Conservation (phyloP, 2,888 invertebrate genomes). For the Diachrysia chrysitis region DNA sequence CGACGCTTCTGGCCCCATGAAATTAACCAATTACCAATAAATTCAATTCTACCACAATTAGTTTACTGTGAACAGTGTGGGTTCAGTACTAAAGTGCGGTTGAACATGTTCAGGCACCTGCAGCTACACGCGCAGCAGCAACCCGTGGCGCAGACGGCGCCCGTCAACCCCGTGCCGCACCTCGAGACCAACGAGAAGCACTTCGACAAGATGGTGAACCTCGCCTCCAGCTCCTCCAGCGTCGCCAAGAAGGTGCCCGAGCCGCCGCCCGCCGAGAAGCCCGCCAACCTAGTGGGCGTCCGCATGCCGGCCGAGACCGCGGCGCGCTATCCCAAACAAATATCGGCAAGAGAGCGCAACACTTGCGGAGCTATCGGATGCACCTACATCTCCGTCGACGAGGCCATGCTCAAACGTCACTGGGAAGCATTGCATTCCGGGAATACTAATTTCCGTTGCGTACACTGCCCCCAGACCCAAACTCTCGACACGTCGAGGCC, state of each 20-base stretch:
- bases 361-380: constrained; percentile 93
- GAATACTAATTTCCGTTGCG: constrained; percentile 90
- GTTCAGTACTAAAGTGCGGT: constrained; percentile 91
- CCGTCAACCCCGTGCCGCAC: constrained; percentile 95
- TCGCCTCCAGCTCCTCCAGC: constrained; percentile 92
- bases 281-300: constrained; percentile 27
- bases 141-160: constrained; percentile 91
- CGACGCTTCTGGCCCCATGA: constrained; percentile 90
- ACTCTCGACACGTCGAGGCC: constrained; percentile 81
- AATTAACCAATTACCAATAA: constrained; percentile 90
- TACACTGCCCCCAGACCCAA: constrained; percentile 91
- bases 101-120: constrained; percentile 92
- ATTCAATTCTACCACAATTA: constrained; percentile 90
- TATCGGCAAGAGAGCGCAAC: constrained; percentile 89
- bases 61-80: constrained; percentile 91
- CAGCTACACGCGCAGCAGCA: constrained; percentile 91
- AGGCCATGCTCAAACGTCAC: constrained; percentile 92
- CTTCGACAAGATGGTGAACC: constrained; percentile 95
- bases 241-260: constrained; percentile 64
- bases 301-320: constrained; percentile 66
- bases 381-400: constrained; percentile 92
- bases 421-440: constrained; percentile 92
- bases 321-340: constrained; percentile 81
- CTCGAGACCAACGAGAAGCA: constrained; percentile 93
- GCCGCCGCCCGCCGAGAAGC: constrained; percentile 55